Evolutionary conservation across 2,113 vertebrate genomes (phyloP).

Genomic region (Herpetotheres cachinnans): DNA sequence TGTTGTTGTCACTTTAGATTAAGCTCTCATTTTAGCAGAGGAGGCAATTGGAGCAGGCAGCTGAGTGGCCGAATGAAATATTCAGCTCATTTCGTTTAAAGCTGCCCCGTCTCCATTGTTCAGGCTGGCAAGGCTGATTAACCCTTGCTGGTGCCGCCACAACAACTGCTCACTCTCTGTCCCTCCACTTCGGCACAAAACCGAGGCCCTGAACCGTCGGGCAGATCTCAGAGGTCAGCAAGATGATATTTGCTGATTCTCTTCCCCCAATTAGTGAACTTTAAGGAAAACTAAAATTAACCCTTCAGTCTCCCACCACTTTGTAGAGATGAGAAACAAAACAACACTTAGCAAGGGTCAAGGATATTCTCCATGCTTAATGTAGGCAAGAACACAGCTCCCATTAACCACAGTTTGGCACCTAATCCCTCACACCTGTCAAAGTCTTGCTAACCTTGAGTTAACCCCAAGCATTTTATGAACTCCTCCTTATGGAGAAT

Average conservation of each 20-base stretch:
- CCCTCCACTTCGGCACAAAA: fast-evolving
- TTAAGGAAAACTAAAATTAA: not conserved
- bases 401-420: not conserved
- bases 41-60: constrained; percentile 84
- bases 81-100: constrained; percentile 87
- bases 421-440: not conserved
- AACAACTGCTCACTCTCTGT: not conserved
- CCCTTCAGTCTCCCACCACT: not conserved
- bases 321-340: not conserved
- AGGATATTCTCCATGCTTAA: not conserved
- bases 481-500: not conserved
- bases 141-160: constrained; percentile 65
- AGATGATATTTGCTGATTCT: not conserved
- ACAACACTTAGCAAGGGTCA: not conserved
- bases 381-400: not conserved
- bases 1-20: constrained; percentile 90
- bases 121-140: constrained; percentile 70
- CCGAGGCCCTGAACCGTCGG: not conserved
- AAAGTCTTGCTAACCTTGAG: not conserved
- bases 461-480: not conserved
- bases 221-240: constrained; percentile 8
- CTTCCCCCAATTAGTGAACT: not conserved
- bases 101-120: constrained; percentile 83
- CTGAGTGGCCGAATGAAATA: constrained; percentile 87
- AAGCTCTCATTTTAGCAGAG: constrained; percentile 80